Conservation (phyloP, 1,140 invertebrate genomes). For the Panagrolaimus sp. region DNA sequence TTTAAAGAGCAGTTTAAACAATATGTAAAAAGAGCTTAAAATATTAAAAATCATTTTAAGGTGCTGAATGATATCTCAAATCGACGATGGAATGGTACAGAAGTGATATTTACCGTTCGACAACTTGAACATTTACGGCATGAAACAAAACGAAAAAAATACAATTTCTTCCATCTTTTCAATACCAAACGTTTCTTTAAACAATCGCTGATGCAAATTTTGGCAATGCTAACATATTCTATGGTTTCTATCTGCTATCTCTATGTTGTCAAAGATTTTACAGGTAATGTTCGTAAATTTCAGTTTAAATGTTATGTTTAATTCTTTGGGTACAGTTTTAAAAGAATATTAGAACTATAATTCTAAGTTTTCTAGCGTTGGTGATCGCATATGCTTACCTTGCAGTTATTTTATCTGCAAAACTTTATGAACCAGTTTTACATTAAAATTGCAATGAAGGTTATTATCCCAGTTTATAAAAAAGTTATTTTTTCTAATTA, state of each 20-base stretch:
- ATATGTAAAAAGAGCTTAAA: too few species aligned
- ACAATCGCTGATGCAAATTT: slow-evolving; percentile 48
- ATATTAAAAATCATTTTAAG: too few species aligned
- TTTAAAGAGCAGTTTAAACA: slow-evolving; percentile 8
- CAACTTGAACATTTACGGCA: slow-evolving; percentile 40
- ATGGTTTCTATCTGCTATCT: slow-evolving; percentile 46
- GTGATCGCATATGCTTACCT: too few species aligned
- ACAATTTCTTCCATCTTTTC: slow-evolving; percentile 52
- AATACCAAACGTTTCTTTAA: slow-evolving; percentile 39
- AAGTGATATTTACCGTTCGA: slow-evolving; percentile 41
- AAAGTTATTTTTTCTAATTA: too few species aligned
- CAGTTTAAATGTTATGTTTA: too few species aligned
- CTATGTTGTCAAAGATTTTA: slow-evolving; percentile 35
- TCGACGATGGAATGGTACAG: slow-evolving; percentile 51
- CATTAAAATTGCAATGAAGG: too few species aligned
- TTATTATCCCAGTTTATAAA: too few species aligned
- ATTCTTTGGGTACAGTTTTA: too few species aligned
- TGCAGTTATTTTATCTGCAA: too few species aligned
- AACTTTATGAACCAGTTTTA: too few species aligned
- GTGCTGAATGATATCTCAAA: slow-evolving; percentile 51
- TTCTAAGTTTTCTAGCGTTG: too few species aligned
- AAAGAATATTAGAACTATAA: too few species aligned
- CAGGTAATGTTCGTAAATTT: not conserved
- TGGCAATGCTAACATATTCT: slow-evolving; percentile 50
- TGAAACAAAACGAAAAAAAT: slow-evolving; percentile 29